These are phyloP conservation scores for Drosophila rufa DNA, from an alignment of 1,140 invertebrate species.

Conservation along the genomic window DNA sequence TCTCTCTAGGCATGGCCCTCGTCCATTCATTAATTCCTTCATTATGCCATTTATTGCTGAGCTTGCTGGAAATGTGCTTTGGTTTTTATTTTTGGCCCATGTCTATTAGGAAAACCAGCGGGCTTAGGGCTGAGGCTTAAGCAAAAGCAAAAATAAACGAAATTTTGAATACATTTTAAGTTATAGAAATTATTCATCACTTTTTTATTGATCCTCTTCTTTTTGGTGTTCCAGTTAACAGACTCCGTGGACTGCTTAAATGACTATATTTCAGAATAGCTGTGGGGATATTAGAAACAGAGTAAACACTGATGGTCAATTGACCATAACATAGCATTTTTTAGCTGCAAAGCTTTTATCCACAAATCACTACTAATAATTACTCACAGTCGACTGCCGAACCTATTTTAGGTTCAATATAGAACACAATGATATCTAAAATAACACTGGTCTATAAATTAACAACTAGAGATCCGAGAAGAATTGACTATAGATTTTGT, in stretches of 20 bases:
- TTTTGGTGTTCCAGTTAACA: background rate
- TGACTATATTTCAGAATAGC: background rate
- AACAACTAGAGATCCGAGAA: background rate
- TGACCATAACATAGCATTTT: background rate
- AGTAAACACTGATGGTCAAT: background rate
- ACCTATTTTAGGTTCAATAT: background rate
- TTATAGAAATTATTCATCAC: no score
- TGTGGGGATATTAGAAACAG: background rate
- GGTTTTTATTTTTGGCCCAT: slow-evolving; percentile 58
- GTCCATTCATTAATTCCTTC: slow-evolving; percentile 75
- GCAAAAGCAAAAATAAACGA: background rate
- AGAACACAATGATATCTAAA: background rate
- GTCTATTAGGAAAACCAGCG: slow-evolving; percentile 11
- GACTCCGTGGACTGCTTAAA: background rate
- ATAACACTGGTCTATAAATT: background rate
- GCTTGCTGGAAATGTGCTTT: slow-evolving; percentile 63
- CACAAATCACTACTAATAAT: background rate
- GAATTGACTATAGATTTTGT: background rate
- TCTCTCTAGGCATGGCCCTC: background rate
- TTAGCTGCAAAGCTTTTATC: background rate
- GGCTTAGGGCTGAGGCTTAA: background rate
- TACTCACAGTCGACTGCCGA: background rate
- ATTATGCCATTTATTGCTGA: slow-evolving; percentile 78
- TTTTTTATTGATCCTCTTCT: no score
- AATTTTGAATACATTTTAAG: background rate